A percentile compares a stretch with the other conserved stretches of the same genome.
Conservation (phyloP, 2,797 vertebrate species). For the Coracias cyanogaster region DNA sequence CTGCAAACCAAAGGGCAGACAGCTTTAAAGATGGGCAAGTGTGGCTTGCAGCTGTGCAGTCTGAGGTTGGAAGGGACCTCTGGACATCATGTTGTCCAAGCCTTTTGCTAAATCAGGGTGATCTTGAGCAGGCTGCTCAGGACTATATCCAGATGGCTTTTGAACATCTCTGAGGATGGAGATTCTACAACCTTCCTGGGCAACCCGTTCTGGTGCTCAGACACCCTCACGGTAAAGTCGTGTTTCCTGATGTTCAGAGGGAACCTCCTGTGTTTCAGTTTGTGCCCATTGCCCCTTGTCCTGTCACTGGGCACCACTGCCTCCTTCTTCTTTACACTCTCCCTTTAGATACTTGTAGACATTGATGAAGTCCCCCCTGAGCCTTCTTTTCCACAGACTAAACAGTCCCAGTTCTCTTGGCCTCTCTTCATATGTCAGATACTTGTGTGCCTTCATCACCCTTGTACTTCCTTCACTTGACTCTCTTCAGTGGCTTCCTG, state of each 20-base stretch:
- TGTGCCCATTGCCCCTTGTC: not conserved
- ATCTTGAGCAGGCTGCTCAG: not conserved
- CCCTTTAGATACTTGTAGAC: not conserved
- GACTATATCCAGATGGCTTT: not conserved
- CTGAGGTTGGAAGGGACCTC: not conserved
- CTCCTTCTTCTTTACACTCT: not conserved
- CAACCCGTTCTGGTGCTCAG: not conserved
- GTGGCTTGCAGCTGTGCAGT: not conserved
- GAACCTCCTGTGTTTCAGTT: not conserved
- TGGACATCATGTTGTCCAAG: not conserved
- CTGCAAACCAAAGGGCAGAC: not conserved
- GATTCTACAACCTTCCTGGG: not conserved
- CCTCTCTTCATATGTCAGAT: not conserved
- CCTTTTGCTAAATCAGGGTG: not conserved
- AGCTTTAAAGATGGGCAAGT: not conserved
- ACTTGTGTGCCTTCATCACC: not conserved
- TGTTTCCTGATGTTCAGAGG: not conserved
- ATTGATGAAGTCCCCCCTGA: not conserved
- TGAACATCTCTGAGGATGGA: not conserved
- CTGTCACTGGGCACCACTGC: not conserved
- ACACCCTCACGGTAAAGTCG: not conserved
- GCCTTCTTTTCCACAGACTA: not conserved
- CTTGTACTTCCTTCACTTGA: not conserved
- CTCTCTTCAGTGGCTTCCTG: not conserved
- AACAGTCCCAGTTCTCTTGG: not conserved